Evolutionary conservation across 2,113 vertebrate species (phyloP), one percentile per base, ranked within the genome.

Genomic region (Stercorarius parasiticus): DNA sequence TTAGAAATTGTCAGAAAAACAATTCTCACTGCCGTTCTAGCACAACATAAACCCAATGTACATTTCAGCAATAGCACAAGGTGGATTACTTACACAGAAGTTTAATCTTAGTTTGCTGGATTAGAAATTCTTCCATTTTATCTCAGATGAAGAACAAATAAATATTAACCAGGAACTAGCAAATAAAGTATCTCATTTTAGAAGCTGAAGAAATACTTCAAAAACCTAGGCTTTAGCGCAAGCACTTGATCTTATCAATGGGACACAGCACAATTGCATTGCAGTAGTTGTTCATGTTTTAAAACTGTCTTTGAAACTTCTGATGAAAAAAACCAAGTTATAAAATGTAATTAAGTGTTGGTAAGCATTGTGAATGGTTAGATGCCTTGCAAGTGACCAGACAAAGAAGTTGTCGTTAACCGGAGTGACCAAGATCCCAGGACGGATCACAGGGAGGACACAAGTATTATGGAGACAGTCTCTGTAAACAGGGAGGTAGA

Each of bases 361-460:
- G 9, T 30, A 49, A 82, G 22, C 13, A 23, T 26, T 82, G 22
- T 42, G 62, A 85, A 66, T 22, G 27, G 25, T 36, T 36, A 43
- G 29, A 45, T 40, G 38, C 8, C 26, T 87, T 72, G 16, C 25
- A 66, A 40, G 5, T 14, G 19, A 82, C 32, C n/a, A 29, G 34
- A 58, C 23, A 34, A 70, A 81, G 32, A 56, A 36, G 8, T 6
- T 80, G 10, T 43, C 11, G 3, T 40, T 47, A 77, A 10, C 45
- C 40, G 19, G 15, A 80, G 47, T 0, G 8, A 62, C 7, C 21
- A 58, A 62, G 32, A 62, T 53, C 22, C 22, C 43, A 59, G 19
- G 32, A 90, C 16, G 5, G 10, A 20, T 61, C 25, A n/a, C 15
- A 45, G 1, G 3, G 32, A 72, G 7, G 0, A 2, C 7, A 21